Evolutionary conservation across 1,140 invertebrate species (phyloP).

Genomic region (Leptopilina boulardi): DNA sequence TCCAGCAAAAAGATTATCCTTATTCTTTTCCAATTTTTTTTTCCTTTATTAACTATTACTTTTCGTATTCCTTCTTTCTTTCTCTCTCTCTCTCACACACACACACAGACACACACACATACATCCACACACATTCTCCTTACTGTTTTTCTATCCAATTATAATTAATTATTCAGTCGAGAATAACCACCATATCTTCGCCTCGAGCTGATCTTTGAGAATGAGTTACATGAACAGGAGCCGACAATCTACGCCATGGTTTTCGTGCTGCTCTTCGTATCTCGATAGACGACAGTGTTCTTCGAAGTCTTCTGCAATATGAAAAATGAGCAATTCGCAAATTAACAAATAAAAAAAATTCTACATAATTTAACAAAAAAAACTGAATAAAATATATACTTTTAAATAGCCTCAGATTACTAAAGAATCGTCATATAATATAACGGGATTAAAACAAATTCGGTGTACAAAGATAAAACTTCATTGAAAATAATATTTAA

Average conservation of each 20-base stretch:
- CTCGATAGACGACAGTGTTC: constrained; percentile 87
- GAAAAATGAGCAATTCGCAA: not conserved
- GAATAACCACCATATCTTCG: constrained; percentile 82
- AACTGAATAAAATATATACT: not conserved
- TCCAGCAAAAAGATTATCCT: not conserved
- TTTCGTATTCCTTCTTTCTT: constrained; percentile 34
- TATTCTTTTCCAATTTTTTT: not conserved
- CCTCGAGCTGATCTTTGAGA: constrained; percentile 66
- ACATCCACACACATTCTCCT: constrained; percentile 39
- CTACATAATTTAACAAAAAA: not conserved
- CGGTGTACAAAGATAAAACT: not conserved
- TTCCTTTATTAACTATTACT: not conserved
- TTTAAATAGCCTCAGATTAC: constrained; percentile 75
- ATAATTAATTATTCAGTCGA: constrained; percentile 78
- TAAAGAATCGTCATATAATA: constrained; percentile 72
- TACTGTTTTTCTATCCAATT: constrained; percentile 51
- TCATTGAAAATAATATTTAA: not conserved
- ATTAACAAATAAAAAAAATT: not conserved
- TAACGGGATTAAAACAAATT: constrained; percentile 58
- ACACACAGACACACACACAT: no score
- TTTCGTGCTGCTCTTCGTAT: constrained; percentile 92
- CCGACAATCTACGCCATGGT: constrained; percentile 87
- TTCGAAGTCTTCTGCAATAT: constrained; percentile 86
- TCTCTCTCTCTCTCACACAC: no score
- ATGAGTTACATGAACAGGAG: constrained; percentile 68